These are phyloP conservation scores for Channa striata DNA, from an alignment of 2,797 vertebrate genomes.

Conservation along the genomic window DNA sequence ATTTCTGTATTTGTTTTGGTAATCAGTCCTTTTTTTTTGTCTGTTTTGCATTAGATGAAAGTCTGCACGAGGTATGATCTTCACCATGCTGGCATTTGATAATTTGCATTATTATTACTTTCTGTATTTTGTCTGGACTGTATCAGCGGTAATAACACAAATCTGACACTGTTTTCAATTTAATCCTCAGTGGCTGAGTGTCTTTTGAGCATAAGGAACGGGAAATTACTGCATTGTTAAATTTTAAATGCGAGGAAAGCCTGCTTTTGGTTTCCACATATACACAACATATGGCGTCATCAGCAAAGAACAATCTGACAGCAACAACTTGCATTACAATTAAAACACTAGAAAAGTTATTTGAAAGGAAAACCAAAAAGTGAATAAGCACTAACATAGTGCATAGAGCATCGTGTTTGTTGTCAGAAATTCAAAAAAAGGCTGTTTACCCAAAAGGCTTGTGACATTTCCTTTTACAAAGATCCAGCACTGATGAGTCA, in stretches of 20 bases:
- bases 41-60: slow-evolving; percentile 32
- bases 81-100: slow-evolving; percentile 60
- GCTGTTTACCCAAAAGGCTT: slow-evolving; percentile 65
- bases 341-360: slow-evolving; percentile 91
- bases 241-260: slow-evolving; percentile 69
- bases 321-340: slow-evolving; percentile 84
- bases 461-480: slow-evolving; percentile 64
- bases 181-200: slow-evolving; percentile 5
- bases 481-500: slow-evolving; percentile 64
- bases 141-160: not conserved
- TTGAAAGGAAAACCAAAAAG: slow-evolving; percentile 83
- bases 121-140: slow-evolving; percentile 11
- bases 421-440: slow-evolving; percentile 82
- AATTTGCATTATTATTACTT: slow-evolving; percentile 37
- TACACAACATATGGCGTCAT: slow-evolving; percentile 80
- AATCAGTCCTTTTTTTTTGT: slow-evolving; percentile 16
- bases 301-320: slow-evolving; percentile 79
- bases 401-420: slow-evolving; percentile 87
- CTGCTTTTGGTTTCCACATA: slow-evolving; percentile 76
- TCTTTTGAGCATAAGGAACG: slow-evolving; percentile 17
- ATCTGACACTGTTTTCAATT: slow-evolving; percentile 12
- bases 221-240: slow-evolving; percentile 51
- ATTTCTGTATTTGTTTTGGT: slow-evolving; percentile 22
- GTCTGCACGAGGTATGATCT: slow-evolving; percentile 51
- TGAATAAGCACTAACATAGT: slow-evolving; percentile 97